phyloP scores from a whole-genome alignment of 2,888 invertebrate genomes.

The Eurytoma californica region DNA sequence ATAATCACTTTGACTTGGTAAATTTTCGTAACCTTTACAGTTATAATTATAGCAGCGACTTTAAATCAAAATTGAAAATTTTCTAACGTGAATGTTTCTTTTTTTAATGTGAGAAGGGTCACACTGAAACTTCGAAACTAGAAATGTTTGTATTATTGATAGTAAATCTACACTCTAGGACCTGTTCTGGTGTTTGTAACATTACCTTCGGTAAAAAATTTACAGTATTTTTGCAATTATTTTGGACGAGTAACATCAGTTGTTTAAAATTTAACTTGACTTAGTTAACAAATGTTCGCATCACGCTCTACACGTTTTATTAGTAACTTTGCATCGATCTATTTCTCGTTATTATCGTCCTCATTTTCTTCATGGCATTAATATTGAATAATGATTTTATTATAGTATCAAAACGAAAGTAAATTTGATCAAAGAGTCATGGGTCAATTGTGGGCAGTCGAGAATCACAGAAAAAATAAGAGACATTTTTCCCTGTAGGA shows the following conservation, averaged over 20 bases:
- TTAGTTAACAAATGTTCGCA: conserved; percentile 40
- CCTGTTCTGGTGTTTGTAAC: conserved; percentile 30
- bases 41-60: too few relatives aligned
- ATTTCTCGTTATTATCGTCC: conserved; percentile 11
- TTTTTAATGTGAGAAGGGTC: conserved; percentile 23
- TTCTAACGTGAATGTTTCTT: background rate
- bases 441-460: conserved; percentile 28
- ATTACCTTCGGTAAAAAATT: conserved; percentile 69
- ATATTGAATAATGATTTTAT: conserved; percentile 28
- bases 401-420: conserved; percentile 40
- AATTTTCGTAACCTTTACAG: too few relatives aligned
- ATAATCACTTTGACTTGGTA: too few relatives aligned
- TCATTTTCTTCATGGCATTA: conserved; percentile 35
- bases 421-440: conserved; percentile 42
- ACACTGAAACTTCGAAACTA: conserved; percentile 29
- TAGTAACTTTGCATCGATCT: conserved; percentile 63
- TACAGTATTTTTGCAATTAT: conserved; percentile 66
- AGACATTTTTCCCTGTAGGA: conserved; percentile 37
- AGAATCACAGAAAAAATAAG: conserved; percentile 61
- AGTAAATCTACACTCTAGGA: conserved; percentile 21
- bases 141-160: conserved; percentile 21
- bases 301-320: conserved; percentile 57
- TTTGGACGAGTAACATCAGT: conserved; percentile 73
- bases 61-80: too few relatives aligned
- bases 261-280: conserved; percentile 65